phyloP scores from a whole-genome alignment of 2,113 vertebrate species.

The Entomyzon cyanotis region DNA sequence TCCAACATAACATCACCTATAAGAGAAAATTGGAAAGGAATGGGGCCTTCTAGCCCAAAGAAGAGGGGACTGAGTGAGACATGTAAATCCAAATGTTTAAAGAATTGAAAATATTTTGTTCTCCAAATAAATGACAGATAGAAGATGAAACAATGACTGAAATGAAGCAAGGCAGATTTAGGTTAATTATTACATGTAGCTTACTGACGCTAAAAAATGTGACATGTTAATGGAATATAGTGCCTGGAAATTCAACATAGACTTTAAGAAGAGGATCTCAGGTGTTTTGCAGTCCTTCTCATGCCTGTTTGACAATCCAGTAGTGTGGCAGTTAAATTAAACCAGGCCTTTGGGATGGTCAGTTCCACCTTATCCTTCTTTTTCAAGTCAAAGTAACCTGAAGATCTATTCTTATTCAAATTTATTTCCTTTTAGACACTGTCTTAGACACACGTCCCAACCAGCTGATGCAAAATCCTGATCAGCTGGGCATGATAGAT shows the following conservation, averaged over 20 bases:
- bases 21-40: not conserved
- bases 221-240: not conserved
- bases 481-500: constrained; percentile 76
- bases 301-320: not conserved
- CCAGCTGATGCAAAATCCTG: constrained; percentile 65
- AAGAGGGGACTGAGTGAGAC: not conserved
- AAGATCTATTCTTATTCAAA: not conserved
- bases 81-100: not conserved
- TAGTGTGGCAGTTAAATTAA: not conserved
- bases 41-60: not conserved
- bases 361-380: not conserved
- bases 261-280: not conserved
- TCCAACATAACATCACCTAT: not conserved
- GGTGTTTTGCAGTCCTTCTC: not conserved
- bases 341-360: not conserved
- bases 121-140: not conserved
- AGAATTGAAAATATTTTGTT: not conserved
- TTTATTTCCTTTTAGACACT: constrained; percentile 68
- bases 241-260: not conserved
- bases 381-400: not conserved
- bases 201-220: not conserved
- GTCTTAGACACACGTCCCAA: constrained; percentile 68
- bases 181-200: not conserved
- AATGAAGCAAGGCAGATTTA: not conserved
- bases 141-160: not conserved